Evolutionary conservation across 2,888 invertebrate species (phyloP).

Genomic region (Spisula solida): DNA sequence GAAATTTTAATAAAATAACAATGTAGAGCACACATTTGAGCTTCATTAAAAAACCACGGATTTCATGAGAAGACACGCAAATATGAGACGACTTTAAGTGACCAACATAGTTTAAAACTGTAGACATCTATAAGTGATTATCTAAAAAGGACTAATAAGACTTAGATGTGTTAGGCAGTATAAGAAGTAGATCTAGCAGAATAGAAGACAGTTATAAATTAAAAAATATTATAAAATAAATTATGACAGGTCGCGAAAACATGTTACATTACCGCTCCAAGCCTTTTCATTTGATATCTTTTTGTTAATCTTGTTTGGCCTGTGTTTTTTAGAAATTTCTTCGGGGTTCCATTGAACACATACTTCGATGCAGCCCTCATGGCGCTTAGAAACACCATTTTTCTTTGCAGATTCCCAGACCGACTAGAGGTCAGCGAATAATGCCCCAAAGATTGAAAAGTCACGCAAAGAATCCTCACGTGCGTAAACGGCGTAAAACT

Average conservation of each 20-base stretch:
- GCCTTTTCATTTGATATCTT: conserved; percentile 55
- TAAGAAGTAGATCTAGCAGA: no score
- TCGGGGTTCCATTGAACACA: neutral
- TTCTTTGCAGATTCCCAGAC: neutral
- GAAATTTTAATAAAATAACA: no score
- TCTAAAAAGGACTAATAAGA: no score
- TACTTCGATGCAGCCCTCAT: neutral
- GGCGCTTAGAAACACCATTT: conserved; percentile 54
- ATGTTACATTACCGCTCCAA: conserved; percentile 51
- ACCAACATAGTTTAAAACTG: no score
- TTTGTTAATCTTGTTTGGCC: conserved; percentile 44
- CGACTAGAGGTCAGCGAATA: neutral
- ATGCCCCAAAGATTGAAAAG: neutral
- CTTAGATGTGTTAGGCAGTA: no score
- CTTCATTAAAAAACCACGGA: no score
- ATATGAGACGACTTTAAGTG: no score
- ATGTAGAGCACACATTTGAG: no score
- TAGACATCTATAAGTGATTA: no score
- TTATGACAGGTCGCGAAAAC: neutral
- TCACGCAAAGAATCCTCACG: neutral
- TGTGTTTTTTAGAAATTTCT: neutral
- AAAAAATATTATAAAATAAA: neutral
- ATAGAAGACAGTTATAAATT: neutral
- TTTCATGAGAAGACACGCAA: no score
- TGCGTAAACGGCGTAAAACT: no score